phyloP scores from a whole-genome alignment of 2,888 invertebrate species.

The Biston stratarius region DNA sequence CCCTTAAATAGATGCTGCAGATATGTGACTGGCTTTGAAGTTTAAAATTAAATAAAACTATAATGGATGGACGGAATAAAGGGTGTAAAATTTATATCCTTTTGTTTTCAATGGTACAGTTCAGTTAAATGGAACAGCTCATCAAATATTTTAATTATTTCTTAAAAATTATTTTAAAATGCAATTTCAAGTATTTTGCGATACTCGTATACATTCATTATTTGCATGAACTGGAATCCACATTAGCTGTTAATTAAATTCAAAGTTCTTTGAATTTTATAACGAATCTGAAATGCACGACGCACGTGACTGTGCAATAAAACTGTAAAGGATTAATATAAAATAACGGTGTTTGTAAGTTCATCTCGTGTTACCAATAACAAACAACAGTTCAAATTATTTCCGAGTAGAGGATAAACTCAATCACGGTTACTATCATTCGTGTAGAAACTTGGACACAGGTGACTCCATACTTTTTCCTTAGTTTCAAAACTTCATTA shows the following conservation, averaged over 20 bases:
- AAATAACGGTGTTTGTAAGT: slow-evolving; percentile 23
- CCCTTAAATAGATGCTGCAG: slow-evolving; percentile 37
- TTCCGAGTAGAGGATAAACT: slow-evolving; percentile 34
- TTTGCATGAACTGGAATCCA: neutral
- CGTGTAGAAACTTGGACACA: neutral
- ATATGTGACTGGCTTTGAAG: slow-evolving; percentile 18
- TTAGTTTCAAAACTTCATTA: neutral
- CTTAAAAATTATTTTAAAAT: neutral
- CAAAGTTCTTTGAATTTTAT: neutral
- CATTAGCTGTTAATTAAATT: neutral
- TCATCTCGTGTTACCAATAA: slow-evolving; percentile 24
- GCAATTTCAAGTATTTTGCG: neutral
- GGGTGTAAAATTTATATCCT: neutral
- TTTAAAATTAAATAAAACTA: slow-evolving; percentile 24
- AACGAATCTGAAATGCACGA: neutral
- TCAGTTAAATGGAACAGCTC: slow-evolving; percentile 2
- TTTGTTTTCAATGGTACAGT: neutral
- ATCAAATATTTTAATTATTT: neutral
- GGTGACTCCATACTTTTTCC: no score
- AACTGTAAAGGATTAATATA: slow-evolving; percentile 2
- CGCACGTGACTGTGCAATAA: slow-evolving; percentile 5
- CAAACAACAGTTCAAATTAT: slow-evolving; percentile 35
- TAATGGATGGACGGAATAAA: neutral
- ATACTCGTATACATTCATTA: neutral
- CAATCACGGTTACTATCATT: slow-evolving; percentile 13